Evolutionary conservation across 2,113 vertebrate genomes (phyloP).

Genomic region (Mesitornis unicolor): DNA sequence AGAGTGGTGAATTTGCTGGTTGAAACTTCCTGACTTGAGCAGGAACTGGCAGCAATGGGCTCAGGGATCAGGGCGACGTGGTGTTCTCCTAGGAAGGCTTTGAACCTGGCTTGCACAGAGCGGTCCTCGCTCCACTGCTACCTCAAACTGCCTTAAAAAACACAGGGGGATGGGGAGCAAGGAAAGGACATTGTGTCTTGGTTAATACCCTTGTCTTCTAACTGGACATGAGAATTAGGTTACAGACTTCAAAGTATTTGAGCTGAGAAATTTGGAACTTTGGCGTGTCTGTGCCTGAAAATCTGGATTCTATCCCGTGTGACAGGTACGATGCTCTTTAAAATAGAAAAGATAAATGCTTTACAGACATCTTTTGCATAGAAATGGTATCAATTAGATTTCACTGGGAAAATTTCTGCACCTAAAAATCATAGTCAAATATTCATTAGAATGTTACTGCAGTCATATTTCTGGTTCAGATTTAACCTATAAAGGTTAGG

Average conservation of each 20-base stretch:
- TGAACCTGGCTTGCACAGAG: neutral
- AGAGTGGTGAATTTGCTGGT: neutral
- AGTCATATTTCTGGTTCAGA: slow-evolving; percentile 56
- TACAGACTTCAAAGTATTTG: neutral
- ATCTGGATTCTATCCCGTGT: slow-evolving; percentile 19
- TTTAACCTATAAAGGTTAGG: slow-evolving; percentile 58
- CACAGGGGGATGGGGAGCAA: neutral
- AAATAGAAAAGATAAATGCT: slow-evolving; percentile 60
- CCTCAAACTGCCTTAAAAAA: neutral
- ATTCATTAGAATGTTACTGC: slow-evolving; percentile 60
- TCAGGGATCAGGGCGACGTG: neutral
- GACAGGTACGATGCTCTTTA: slow-evolving; percentile 37
- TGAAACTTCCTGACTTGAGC: neutral
- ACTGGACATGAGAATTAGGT: neutral
- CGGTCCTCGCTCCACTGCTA: neutral
- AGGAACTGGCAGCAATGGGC: neutral
- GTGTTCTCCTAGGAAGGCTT: neutral
- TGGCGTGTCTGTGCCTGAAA: neutral
- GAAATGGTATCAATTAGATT: slow-evolving; percentile 64
- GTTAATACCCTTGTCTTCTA: neutral
- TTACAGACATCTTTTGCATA: slow-evolving; percentile 65
- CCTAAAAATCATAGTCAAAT: slow-evolving; percentile 60
- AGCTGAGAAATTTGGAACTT: slow-evolving; percentile 3
- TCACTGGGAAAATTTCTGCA: slow-evolving; percentile 65
- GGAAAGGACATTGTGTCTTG: neutral